Evolutionary conservation across 2,113 vertebrate species (phyloP).

Genomic region (Heliornis fulica): DNA sequence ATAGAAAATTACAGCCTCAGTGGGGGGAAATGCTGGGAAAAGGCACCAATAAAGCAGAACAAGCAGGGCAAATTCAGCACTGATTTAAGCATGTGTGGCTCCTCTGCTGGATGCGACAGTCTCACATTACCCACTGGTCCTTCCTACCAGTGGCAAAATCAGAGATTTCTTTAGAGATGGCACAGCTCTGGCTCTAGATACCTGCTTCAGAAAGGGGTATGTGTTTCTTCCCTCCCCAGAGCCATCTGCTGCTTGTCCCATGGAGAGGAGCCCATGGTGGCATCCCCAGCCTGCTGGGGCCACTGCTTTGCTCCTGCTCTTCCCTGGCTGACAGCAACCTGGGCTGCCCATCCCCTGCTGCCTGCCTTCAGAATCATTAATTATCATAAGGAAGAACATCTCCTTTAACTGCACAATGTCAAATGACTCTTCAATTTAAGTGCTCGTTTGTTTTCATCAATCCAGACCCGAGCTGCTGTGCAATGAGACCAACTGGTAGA

Average conservation of each 20-base stretch:
- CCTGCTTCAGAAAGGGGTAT: neutral
- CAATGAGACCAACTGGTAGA: neutral
- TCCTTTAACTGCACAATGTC: conserved; percentile 10
- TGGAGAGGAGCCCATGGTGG: accelerated
- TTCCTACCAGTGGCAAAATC: neutral
- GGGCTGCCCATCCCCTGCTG: neutral
- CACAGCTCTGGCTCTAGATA: neutral
- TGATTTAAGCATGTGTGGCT: neutral
- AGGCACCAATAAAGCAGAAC: neutral
- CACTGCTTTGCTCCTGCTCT: neutral
- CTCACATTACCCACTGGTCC: neutral
- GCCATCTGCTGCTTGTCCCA: neutral
- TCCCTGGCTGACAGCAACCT: neutral
- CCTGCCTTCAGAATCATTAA: conserved; percentile 7
- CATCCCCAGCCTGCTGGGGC: accelerated
- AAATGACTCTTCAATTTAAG: neutral
- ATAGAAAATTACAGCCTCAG: conserved; percentile 25
- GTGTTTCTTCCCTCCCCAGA: neutral
- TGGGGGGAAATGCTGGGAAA: neutral
- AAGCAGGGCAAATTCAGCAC: neutral
- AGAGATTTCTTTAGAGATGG: neutral
- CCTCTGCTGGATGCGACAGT: too few relatives aligned
- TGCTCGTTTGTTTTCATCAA: neutral
- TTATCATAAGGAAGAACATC: conserved; percentile 7
- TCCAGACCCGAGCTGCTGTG: neutral